phyloP scores from a whole-genome alignment of 2,888 invertebrate genomes.

The Deladenus siricidicola region DNA sequence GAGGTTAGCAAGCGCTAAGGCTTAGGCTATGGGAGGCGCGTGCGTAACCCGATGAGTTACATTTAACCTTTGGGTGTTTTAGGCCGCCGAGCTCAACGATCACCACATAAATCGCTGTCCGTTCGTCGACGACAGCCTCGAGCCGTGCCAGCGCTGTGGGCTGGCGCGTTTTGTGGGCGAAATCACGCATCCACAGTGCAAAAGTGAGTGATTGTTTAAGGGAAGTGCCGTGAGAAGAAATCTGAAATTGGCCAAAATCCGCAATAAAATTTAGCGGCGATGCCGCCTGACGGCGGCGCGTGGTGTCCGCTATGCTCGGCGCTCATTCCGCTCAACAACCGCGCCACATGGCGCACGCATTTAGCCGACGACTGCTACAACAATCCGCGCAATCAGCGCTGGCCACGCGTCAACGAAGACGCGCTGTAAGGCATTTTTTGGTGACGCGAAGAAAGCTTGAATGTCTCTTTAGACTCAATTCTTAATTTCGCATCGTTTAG shows the following conservation, averaged over 20 bases:
- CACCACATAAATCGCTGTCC: conserved; percentile 40
- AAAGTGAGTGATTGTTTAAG: not conserved
- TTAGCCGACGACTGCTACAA: conserved; percentile 5
- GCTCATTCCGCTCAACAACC: not conserved
- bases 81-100: conserved; percentile 42
- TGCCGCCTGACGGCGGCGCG: not conserved
- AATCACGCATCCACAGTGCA: conserved; percentile 42
- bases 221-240: not conserved
- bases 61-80: no score
- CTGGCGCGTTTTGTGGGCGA: conserved; percentile 38
- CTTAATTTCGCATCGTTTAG: no score
- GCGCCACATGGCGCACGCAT: not conserved
- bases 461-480: no score
- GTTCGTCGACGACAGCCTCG: conserved; percentile 35
- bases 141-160: conserved; percentile 37
- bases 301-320: conserved; percentile 7
- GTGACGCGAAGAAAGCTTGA: no score
- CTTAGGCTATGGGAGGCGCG: no score
- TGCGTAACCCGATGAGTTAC: no score
- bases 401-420: no score
- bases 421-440: no score
- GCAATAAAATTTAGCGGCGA: not conserved
- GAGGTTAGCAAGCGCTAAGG: no score
- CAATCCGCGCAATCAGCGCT: not conserved
- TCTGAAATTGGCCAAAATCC: not conserved